phyloP scores from a whole-genome alignment of 1,140 invertebrate species.

The Drosophila bocki region DNA sequence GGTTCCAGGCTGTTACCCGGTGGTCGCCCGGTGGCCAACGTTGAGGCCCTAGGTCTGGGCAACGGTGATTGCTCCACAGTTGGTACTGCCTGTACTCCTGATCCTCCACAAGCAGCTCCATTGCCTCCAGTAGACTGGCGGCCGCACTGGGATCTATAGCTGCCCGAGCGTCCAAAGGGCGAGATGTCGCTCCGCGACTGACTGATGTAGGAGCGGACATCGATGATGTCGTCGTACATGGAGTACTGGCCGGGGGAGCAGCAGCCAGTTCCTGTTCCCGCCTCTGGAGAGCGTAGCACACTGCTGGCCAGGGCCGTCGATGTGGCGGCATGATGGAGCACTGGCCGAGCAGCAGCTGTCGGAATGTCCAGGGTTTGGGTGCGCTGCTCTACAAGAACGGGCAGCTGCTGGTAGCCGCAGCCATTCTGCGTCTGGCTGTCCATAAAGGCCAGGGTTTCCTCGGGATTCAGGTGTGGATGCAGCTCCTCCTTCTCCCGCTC shows the following conservation, averaged over 20 bases:
- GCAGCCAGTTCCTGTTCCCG: constrained; percentile 45
- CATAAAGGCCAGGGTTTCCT: constrained; percentile 70
- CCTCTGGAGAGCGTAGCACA: constrained; percentile 64
- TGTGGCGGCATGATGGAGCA: constrained; percentile 72
- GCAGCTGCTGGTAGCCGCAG: constrained; percentile 87
- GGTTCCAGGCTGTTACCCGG: constrained; percentile 30
- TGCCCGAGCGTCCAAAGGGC: constrained; percentile 87
- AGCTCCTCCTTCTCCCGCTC: constrained; percentile 26
- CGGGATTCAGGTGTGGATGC: constrained; percentile 29
- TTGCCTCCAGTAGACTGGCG: constrained; percentile 73
- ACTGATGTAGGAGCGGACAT: constrained; percentile 89
- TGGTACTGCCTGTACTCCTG: constrained; percentile 6
- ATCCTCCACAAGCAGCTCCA: constrained; percentile 40
- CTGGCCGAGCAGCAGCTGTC: constrained; percentile 46
- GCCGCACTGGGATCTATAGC: constrained; percentile 88
- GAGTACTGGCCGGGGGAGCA: constrained; percentile 81
- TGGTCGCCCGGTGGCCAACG: constrained; percentile 68
- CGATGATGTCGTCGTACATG: constrained; percentile 87
- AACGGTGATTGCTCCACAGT: constrained; percentile 84
- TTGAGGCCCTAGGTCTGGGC: constrained; percentile 87
- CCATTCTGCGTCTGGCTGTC: constrained; percentile 52
- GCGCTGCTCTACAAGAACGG: constrained; percentile 87
- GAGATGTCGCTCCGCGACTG: constrained; percentile 89
- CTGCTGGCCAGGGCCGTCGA: constrained; percentile 67
- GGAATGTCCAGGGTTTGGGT: constrained; percentile 74